These are phyloP conservation scores for Uropsilus gracilis DNA, from an alignment of 2,113 vertebrate species.

Conservation along the genomic window DNA sequence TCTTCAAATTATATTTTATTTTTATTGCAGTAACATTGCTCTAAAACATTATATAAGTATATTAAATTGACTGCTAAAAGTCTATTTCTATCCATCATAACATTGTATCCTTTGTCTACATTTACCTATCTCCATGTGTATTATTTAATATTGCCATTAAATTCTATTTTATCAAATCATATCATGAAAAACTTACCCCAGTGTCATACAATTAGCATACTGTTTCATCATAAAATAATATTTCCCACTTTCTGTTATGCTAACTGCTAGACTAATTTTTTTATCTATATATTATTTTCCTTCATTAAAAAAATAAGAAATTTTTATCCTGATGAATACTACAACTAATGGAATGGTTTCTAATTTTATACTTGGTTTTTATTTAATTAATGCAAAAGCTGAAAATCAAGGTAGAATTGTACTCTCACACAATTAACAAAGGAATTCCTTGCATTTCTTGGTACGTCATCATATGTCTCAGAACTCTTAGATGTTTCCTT, in stretches of 20 bases:
- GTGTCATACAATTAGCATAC: background rate
- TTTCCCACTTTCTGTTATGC: background rate
- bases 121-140: background rate
- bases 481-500: constrained; percentile 17
- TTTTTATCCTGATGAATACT: background rate
- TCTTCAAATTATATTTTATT: background rate
- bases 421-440: background rate
- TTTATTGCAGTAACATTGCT: too few relatives aligned
- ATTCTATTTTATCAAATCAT: background rate
- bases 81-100: too few relatives aligned
- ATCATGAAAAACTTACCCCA: background rate
- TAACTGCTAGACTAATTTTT: background rate
- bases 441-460: background rate
- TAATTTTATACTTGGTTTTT: constrained; percentile 40
- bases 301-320: constrained; percentile 23
- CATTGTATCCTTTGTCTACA: too few relatives aligned
- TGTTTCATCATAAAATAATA: constrained; percentile 12
- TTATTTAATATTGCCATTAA: constrained; percentile 24
- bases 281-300: background rate
- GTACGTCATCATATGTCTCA: background rate
- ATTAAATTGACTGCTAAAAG: too few relatives aligned
- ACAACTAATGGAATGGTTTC: background rate
- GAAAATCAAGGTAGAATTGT: background rate
- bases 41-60: too few relatives aligned
- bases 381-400: constrained; percentile 26